Evolutionary conservation across 2,113 vertebrate species (phyloP).

Genomic region (Tachycineta bicolor): DNA sequence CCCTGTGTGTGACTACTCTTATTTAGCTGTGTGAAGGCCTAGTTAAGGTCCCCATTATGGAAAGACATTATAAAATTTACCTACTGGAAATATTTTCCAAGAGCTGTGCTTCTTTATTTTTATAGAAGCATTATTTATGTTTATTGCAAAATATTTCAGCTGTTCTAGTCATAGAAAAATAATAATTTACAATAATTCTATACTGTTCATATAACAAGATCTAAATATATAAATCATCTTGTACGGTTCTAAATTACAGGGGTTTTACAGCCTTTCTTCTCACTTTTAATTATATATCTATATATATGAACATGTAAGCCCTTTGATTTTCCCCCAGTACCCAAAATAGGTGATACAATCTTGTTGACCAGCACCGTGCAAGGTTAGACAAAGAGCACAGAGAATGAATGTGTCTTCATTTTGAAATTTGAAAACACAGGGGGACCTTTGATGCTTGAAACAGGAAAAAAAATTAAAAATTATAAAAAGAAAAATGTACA

Average conservation of each 20-base stretch:
- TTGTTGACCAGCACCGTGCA: neutral
- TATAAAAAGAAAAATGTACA: neutral
- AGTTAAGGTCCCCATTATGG: neutral
- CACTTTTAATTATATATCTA: neutral
- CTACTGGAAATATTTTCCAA: neutral
- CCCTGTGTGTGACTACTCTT: neutral
- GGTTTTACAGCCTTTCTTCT: neutral
- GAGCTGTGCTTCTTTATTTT: neutral
- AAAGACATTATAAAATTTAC: neutral
- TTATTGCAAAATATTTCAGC: neutral
- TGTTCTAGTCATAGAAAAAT: neutral
- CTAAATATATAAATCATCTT: neutral
- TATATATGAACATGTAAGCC: neutral
- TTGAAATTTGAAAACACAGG: neutral
- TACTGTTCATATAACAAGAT: neutral
- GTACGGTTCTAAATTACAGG: neutral
- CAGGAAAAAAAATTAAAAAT: neutral
- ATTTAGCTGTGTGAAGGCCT: neutral
- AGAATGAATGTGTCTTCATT: neutral
- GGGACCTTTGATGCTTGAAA: neutral
- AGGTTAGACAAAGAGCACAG: neutral
- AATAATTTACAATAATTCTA: neutral
- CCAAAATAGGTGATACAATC: neutral
- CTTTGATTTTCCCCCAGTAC: neutral
- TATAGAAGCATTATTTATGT: neutral